Conservation (phyloP, 1,140 invertebrate species). For the Cotesia chilonis region DNA sequence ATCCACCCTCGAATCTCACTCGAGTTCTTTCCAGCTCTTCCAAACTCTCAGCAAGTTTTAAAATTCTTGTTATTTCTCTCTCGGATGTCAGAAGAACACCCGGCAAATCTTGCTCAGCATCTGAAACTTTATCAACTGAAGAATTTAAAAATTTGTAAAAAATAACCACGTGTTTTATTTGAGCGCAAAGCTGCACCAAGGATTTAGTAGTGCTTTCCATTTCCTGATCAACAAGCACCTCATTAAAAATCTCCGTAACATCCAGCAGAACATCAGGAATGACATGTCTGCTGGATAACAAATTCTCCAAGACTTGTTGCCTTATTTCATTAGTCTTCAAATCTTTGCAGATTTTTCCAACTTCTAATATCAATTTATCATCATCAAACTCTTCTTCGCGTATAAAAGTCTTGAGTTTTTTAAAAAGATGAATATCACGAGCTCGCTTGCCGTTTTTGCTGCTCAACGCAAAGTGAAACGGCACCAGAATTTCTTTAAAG, state of each 20-base stretch:
- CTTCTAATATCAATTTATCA: slow-evolving; percentile 66
- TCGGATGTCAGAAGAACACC: slow-evolving; percentile 52
- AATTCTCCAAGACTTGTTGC: slow-evolving; percentile 76
- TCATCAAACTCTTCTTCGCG: slow-evolving; percentile 68
- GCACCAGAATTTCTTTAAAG: slow-evolving; percentile 83
- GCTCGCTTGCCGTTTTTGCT: slow-evolving; percentile 87
- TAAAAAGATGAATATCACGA: slow-evolving; percentile 85
- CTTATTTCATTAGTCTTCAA: slow-evolving; percentile 79
- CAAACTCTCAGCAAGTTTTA: slow-evolving; percentile 52
- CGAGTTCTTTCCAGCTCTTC: slow-evolving; percentile 45
- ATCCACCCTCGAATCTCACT: slow-evolving; percentile 62
- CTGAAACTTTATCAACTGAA: slow-evolving; percentile 47
- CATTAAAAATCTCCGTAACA: slow-evolving; percentile 52
- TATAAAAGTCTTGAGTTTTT: slow-evolving; percentile 77
- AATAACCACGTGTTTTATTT: slow-evolving; percentile 55
- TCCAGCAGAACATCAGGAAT: slow-evolving; percentile 67
- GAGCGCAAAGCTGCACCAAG: slow-evolving; percentile 50
- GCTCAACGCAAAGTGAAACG: slow-evolving; percentile 89
- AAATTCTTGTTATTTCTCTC: slow-evolving; percentile 52
- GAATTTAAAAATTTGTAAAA: slow-evolving; percentile 62
- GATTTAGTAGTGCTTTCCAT: slow-evolving; percentile 51
- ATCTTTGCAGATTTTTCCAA: slow-evolving; percentile 68
- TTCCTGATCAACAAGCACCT: slow-evolving; percentile 49
- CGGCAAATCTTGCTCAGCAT: slow-evolving; percentile 43
- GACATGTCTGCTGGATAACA: slow-evolving; percentile 72